A percentile compares a stretch with the other conserved stretches of the same genome.
phyloP scores from a whole-genome alignment of 2,888 invertebrate species.

The Trimorus sp. region DNA sequence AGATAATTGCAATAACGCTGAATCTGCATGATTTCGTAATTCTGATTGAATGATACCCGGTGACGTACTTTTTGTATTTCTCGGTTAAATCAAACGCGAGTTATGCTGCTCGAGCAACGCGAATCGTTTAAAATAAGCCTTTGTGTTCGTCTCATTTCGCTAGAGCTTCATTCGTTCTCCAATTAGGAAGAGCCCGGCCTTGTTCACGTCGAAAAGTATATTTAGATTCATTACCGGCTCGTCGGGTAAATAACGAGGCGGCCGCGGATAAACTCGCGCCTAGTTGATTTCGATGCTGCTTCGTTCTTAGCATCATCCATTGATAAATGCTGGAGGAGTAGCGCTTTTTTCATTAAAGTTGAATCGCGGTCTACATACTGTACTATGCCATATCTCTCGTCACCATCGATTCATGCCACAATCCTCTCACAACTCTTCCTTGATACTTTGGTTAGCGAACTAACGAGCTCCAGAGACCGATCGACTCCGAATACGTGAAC shows the following conservation, averaged over 20 bases:
- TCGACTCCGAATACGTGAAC: slow-evolving; percentile 39
- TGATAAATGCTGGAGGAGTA: slow-evolving; percentile 74
- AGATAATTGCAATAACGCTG: slow-evolving; percentile 13
- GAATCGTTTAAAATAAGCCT: too few relatives aligned
- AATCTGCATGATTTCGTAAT: slow-evolving; percentile 32
- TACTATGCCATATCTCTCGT: slow-evolving; percentile 68
- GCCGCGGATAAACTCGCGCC: too few relatives aligned
- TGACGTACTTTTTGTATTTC: too few relatives aligned
- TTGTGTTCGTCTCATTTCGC: background rate
- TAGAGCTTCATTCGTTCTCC: too few relatives aligned
- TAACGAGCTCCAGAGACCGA: slow-evolving; percentile 62
- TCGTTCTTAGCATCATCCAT: slow-evolving; percentile 65
- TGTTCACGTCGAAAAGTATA: slow-evolving; percentile 59
- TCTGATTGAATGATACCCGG: background rate
- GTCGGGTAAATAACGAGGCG: too few relatives aligned
- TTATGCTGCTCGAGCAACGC: too few relatives aligned
- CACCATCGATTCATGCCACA: slow-evolving; percentile 71
- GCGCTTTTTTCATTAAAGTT: slow-evolving; percentile 70
- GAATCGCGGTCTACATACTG: slow-evolving; percentile 57
- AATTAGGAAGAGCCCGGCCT: too few relatives aligned
- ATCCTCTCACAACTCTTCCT: slow-evolving; percentile 51
- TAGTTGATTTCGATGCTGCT: slow-evolving; percentile 40
- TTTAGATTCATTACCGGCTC: too few relatives aligned
- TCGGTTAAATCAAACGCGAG: too few relatives aligned
- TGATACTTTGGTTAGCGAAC: slow-evolving; percentile 37